These are phyloP conservation scores for Drosophila stalkeri DNA, from an alignment of 2,888 invertebrate species.

Conservation along the genomic window DNA sequence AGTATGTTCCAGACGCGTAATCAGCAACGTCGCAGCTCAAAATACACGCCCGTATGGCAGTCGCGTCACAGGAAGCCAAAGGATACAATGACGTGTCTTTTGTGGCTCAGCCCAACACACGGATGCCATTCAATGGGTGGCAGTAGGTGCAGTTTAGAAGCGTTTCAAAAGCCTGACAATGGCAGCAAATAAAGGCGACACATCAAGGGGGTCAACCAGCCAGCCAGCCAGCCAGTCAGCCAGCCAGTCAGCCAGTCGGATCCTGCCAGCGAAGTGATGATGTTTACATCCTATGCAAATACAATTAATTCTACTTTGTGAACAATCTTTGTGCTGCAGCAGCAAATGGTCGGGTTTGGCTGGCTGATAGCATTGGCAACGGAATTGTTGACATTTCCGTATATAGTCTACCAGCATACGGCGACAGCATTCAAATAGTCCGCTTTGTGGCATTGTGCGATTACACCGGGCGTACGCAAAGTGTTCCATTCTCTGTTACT, in stretches of 20 bases:
- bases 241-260: slow-evolving; percentile 11
- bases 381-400: slow-evolving; percentile 66
- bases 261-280: slow-evolving; percentile 69
- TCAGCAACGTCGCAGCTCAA: slow-evolving; percentile 70
- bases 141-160: slow-evolving; percentile 46
- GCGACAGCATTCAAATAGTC: slow-evolving; percentile 35
- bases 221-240: too few species aligned
- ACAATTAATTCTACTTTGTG: slow-evolving; percentile 81
- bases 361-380: slow-evolving; percentile 40
- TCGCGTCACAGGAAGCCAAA: slow-evolving; percentile 66
- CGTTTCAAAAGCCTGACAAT: slow-evolving; percentile 43
- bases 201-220: background rate
- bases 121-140: slow-evolving; percentile 15
- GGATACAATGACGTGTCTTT: slow-evolving; percentile 65
- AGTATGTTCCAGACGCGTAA: slow-evolving; percentile 55
- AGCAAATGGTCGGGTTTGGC: slow-evolving; percentile 6
- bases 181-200: slow-evolving; percentile 20
- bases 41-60: slow-evolving; percentile 50
- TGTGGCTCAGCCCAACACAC: slow-evolving; percentile 25
- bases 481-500: background rate
- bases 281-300: slow-evolving; percentile 80
- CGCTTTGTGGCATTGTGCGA: slow-evolving; percentile 34
- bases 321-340: slow-evolving; percentile 63
- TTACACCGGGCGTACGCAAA: slow-evolving; percentile 22
- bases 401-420: slow-evolving; percentile 20